Percentiles rank a stretch among this genome's conserved stretches.
These are phyloP conservation scores for Malurus melanocephalus DNA, from an alignment of 2,113 vertebrate genomes.

Conservation along the genomic window DNA sequence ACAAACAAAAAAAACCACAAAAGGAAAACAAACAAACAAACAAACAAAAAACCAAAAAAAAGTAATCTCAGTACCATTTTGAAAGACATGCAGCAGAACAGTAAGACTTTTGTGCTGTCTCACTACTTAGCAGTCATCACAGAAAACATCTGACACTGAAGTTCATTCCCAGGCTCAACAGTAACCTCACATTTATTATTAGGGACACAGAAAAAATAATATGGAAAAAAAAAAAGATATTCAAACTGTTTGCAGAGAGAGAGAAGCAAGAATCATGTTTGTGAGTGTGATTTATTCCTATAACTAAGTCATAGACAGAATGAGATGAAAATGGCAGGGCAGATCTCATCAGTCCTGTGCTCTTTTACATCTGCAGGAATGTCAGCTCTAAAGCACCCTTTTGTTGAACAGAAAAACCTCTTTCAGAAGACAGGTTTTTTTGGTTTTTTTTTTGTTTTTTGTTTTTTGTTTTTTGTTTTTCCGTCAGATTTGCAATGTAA, in stretches of 20 bases:
- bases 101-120: background rate
- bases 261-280: background rate
- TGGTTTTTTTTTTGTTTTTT: background rate
- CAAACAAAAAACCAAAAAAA: background rate
- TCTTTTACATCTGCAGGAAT: background rate
- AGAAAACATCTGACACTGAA: background rate
- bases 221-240: background rate
- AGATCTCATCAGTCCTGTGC: background rate
- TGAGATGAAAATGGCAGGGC: background rate
- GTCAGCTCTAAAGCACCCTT: background rate
- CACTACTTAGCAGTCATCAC: background rate
- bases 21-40: no score
- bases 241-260: background rate
- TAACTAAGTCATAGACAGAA: background rate
- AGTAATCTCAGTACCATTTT: background rate
- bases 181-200: background rate
- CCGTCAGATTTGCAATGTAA: background rate
- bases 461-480: background rate
- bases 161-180: background rate
- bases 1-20: no score
- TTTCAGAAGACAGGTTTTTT: background rate
- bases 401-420: background rate
- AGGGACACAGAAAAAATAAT: background rate
- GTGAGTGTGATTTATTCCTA: background rate
- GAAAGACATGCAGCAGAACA: background rate